Evolutionary conservation across 2,888 invertebrate genomes (phyloP), one percentile per base, ranked within the genome.

Genomic region (Cantharis rufa): DNA sequence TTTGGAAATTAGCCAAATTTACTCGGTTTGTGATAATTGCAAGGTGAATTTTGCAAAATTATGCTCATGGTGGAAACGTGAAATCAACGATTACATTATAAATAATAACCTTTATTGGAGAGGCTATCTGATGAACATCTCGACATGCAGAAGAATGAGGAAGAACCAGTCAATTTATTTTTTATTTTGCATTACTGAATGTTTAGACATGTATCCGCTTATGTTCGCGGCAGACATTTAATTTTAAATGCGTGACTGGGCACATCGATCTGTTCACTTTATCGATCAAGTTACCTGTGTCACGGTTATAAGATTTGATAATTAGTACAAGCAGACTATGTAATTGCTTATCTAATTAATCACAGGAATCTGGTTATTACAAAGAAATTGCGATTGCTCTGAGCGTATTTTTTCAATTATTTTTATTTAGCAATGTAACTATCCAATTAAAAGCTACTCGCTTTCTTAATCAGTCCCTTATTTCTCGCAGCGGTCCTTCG

Each of bases 311-410:
- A 77, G 77, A 78, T 78, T 78, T 77, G 78, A 81, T 83, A 82
- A 82, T 82, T 82, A 82, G 81, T 81, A 78, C 79, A 82, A 82
- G 78, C 79, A 66, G n/a, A 74, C 72, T 77, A 72, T 77, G 76
- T 82, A 81, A 82, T 82, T 80, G 80, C 80, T 76, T 79, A 79
- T 80, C 80, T 80, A 81, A 82, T 80, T 81, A 77, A 79, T 82
- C 75, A 75, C 76, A 79, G 80, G 82, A 81, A 83, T 82, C 81
- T 78, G 78, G 82, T 82, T 78, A 71, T 63, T 18, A 48, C 48
- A 48, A 48, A 48, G 48, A 48, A 48, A 48, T 48, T 48, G 48
- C 48, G 48, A 48, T 48, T 48, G 48, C 48, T 48, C n/a, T 48
- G n/a, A 48, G 48, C 48, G 48, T 48, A 48, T 48, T 48, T 48